Conservation (phyloP, 2,888 invertebrate species). For the Drosophila nr. perissopoda region DNA sequence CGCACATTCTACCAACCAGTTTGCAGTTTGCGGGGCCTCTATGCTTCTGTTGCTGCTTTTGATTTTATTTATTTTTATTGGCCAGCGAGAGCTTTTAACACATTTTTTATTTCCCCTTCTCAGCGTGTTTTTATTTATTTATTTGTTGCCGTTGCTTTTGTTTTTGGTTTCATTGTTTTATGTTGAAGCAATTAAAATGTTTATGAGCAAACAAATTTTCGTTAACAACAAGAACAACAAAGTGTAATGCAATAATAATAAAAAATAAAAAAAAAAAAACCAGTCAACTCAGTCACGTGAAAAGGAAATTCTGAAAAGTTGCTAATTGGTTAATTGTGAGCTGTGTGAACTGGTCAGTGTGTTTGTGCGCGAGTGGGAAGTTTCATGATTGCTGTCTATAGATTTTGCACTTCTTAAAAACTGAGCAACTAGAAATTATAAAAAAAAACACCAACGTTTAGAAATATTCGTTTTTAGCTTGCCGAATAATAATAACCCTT, state of each 20-base stretch:
- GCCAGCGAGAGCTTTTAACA: constrained; percentile 54
- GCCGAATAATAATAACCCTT: too few species aligned
- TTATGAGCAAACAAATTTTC: constrained; percentile 78
- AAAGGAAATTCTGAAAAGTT: constrained; percentile 49
- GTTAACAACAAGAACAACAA: constrained; percentile 69
- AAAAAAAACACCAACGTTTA: background rate
- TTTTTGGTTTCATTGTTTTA: constrained; percentile 64
- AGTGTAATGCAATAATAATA: constrained; percentile 65
- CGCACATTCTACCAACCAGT: constrained; percentile 22
- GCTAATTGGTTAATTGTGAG: constrained; percentile 76
- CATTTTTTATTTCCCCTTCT: constrained; percentile 66
- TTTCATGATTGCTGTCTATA: background rate
- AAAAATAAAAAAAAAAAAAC: constrained; percentile 42
- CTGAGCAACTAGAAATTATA: constrained; percentile 38
- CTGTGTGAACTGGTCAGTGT: constrained; percentile 28
- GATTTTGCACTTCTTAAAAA: constrained; percentile 44
- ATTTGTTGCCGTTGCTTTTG: constrained; percentile 25
- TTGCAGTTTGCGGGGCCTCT: constrained; percentile 31
- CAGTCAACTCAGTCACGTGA: constrained; percentile 20
- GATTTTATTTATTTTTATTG: constrained; percentile 73
- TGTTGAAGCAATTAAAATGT: constrained; percentile 76
- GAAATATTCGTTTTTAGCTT: background rate
- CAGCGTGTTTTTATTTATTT: constrained; percentile 36
- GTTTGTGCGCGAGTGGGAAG: background rate
- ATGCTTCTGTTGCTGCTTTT: constrained; percentile 28